Evolutionary conservation across 2,113 vertebrate species (phyloP).

Genomic region (Plecotus auritus): DNA sequence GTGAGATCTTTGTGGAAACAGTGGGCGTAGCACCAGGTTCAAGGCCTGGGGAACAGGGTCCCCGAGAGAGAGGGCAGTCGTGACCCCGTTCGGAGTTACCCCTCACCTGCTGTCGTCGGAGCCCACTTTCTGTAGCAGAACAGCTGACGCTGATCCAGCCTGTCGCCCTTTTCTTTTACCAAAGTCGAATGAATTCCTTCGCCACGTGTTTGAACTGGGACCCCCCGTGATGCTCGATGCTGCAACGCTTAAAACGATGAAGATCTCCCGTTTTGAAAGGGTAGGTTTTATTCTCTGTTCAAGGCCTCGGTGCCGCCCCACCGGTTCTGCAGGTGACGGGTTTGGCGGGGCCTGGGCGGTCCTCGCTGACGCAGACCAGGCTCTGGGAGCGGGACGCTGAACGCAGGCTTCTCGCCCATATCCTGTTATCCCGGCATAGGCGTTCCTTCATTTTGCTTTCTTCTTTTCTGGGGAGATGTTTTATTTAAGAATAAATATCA

Average conservation of each 20-base stretch:
- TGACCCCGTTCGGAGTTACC: too few relatives aligned
- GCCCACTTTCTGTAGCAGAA: background rate
- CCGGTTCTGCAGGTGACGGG: background rate
- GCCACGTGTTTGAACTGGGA: conserved; percentile 97
- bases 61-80: too few relatives aligned
- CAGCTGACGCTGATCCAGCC: background rate
- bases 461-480: background rate
- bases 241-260: conserved; percentile 93
- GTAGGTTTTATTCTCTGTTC: conserved; percentile 76
- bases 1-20: too few relatives aligned
- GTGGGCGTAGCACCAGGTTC: too few relatives aligned
- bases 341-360: background rate
- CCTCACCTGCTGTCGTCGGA: background rate
- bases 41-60: too few relatives aligned
- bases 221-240: conserved; percentile 93
- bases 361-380: background rate
- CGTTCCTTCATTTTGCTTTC: background rate
- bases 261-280: conserved; percentile 95
- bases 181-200: conserved; percentile 96
- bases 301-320: background rate
- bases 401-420: background rate
- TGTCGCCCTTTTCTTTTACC: background rate
- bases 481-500: background rate
- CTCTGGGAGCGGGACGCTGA: too few relatives aligned
- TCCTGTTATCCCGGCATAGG: background rate